Percentiles rank a stretch among this genome's conserved stretches.
These are phyloP conservation scores for Sarcoramphus papa DNA, from an alignment of 2,797 vertebrate species.

Conservation along the genomic window DNA sequence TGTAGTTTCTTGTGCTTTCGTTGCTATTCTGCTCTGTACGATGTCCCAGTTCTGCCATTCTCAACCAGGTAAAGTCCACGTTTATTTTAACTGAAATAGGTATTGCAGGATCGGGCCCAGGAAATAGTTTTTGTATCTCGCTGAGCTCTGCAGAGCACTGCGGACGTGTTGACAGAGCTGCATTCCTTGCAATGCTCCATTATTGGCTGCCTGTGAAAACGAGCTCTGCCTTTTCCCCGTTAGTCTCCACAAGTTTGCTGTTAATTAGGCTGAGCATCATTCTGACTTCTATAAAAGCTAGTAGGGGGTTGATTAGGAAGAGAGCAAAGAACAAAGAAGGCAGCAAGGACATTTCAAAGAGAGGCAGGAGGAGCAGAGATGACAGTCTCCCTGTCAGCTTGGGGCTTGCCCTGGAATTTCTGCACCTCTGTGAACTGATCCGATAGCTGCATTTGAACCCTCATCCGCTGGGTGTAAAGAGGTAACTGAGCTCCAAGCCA, in stretches of 20 bases:
- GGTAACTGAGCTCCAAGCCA: neutral
- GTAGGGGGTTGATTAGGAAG: neutral
- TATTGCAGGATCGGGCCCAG: neutral
- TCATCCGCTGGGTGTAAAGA: neutral
- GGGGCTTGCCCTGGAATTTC: neutral
- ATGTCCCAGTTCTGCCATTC: neutral
- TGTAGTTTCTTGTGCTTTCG: neutral
- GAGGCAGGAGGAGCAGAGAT: neutral
- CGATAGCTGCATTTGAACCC: neutral
- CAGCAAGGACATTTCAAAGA: neutral
- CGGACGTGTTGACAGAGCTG: neutral
- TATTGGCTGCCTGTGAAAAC: neutral
- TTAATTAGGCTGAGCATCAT: constrained; percentile 41
- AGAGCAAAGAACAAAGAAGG: neutral
- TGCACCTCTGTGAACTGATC: neutral
- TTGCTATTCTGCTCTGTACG: rapidly evolving
- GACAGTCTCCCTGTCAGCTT: neutral
- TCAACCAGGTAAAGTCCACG: neutral
- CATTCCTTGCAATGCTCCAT: neutral
- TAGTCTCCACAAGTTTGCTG: neutral
- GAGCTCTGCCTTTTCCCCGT: neutral
- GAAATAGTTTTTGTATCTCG: neutral
- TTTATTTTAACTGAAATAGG: neutral
- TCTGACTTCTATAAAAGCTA: neutral
- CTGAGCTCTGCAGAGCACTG: neutral